phyloP scores from a whole-genome alignment of 2,797 vertebrate genomes.

The Gephyroberyx darwinii region DNA sequence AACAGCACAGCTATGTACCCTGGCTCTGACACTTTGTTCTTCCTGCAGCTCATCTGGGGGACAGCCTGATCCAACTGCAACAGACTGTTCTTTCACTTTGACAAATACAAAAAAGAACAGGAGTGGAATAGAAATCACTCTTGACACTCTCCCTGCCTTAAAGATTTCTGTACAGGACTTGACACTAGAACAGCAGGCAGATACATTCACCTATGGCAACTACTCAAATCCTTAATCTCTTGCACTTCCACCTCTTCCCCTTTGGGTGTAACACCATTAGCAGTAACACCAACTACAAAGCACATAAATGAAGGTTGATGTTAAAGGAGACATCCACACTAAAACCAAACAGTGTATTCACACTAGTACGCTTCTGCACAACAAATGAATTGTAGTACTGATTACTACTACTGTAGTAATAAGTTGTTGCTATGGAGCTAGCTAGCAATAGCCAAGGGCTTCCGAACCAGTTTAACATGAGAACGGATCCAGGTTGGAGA shows the following conservation, averaged over 20 bases:
- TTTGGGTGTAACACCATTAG: constrained; percentile 13
- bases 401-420: too few relatives aligned
- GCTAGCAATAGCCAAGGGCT: too few relatives aligned
- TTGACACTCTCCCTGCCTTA: constrained; percentile 3
- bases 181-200: constrained; percentile 15
- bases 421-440: too few relatives aligned
- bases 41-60: constrained; percentile 40
- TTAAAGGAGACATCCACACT: background rate
- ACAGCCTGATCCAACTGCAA: constrained; percentile 23
- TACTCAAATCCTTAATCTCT: constrained; percentile 11
- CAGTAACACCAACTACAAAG: constrained; percentile 14
- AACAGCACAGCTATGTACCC: constrained; percentile 38
- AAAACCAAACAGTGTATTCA: too few relatives aligned
- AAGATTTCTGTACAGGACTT: constrained; percentile 15
- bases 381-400: too few relatives aligned
- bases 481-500: too few relatives aligned
- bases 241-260: constrained; percentile 23
- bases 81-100: constrained; percentile 21
- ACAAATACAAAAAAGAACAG: constrained; percentile 21
- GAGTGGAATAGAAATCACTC: background rate
- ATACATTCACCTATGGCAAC: constrained; percentile 23
- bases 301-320: constrained; percentile 35
- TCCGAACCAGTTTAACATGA: too few relatives aligned
- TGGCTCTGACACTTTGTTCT: constrained; percentile 49
- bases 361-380: too few relatives aligned